phyloP scores from a whole-genome alignment of 2,797 vertebrate species.

The Brachymystax lenok region DNA sequence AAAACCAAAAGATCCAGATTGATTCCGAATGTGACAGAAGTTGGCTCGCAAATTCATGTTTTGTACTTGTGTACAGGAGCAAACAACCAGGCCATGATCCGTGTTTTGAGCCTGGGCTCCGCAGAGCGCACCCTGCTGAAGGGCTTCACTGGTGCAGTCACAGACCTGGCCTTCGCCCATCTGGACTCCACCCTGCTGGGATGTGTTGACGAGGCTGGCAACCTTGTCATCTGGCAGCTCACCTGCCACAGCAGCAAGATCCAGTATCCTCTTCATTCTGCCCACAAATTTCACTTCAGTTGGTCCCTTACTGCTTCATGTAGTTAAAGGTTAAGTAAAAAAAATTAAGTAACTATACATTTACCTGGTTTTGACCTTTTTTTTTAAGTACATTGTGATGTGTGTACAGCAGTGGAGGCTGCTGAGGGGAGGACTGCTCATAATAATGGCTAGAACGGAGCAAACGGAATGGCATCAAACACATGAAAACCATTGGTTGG shows the following conservation, averaged over 20 bases:
- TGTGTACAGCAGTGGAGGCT: too few relatives aligned
- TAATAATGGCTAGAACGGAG: too few relatives aligned
- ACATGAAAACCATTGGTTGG: too few relatives aligned
- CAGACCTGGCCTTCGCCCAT: constrained; percentile 96
- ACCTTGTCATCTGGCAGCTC: constrained; percentile 95
- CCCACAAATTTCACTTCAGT: neutral
- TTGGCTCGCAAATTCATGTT: neutral
- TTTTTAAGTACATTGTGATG: too few relatives aligned
- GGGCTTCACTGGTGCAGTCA: constrained; percentile 91
- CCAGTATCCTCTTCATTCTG: constrained; percentile 83
- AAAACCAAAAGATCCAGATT: neutral
- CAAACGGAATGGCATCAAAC: too few relatives aligned
- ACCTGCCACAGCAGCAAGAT: constrained; percentile 89
- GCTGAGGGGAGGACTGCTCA: too few relatives aligned
- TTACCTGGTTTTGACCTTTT: neutral
- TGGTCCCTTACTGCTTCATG: neutral
- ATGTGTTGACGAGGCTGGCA: constrained; percentile 95
- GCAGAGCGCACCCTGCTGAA: constrained; percentile 92
- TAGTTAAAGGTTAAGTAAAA: too few relatives aligned
- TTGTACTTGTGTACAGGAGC: constrained; percentile 77
- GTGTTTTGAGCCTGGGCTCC: constrained; percentile 88
- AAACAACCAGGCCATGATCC: constrained; percentile 93
- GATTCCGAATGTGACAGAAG: neutral
- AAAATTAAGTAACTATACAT: neutral
- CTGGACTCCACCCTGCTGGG: constrained; percentile 94